Percentiles rank a stretch among this genome's conserved stretches.
phyloP scores from a whole-genome alignment of 2,888 invertebrate genomes.

The Colletes collaris region DNA sequence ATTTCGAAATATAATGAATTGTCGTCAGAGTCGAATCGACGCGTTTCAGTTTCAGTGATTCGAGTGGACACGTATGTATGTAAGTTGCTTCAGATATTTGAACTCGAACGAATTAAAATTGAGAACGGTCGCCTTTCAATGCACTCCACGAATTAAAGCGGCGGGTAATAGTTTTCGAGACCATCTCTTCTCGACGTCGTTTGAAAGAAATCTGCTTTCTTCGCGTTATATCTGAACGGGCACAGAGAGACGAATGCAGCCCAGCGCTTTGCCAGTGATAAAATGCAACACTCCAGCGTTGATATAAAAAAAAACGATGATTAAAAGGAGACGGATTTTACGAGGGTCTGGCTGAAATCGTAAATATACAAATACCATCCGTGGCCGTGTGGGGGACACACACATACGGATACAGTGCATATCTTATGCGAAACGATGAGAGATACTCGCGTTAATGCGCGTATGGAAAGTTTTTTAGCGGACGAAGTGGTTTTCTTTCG shows the following conservation, averaged over 20 bases:
- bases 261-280: conserved; percentile 3
- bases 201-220: neutral
- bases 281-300: conserved; percentile 7
- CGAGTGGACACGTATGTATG: too few relatives aligned
- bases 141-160: neutral
- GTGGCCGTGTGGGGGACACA: too few relatives aligned
- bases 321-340: conserved; percentile 21
- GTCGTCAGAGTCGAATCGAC: too few relatives aligned
- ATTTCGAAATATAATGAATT: too few relatives aligned
- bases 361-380: conserved; percentile 7
- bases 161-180: neutral
- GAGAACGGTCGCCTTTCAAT: neutral
- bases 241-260: conserved; percentile 6
- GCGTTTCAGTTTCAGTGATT: too few relatives aligned
- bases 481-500: conserved; percentile 40
- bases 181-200: neutral
- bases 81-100: too few relatives aligned
- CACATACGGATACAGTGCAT: neutral
- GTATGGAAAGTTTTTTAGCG: conserved; percentile 17
- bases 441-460: conserved; percentile 42
- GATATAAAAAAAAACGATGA: conserved; percentile 16
- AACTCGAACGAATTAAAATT: too few relatives aligned
- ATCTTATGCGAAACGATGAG: conserved; percentile 29
- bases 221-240: conserved; percentile 8
- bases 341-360: conserved; percentile 31